Evolutionary conservation across 2,113 vertebrate species (phyloP), one percentile per base, ranked within the genome.

Genomic region (Lamprologus lemairii): DNA sequence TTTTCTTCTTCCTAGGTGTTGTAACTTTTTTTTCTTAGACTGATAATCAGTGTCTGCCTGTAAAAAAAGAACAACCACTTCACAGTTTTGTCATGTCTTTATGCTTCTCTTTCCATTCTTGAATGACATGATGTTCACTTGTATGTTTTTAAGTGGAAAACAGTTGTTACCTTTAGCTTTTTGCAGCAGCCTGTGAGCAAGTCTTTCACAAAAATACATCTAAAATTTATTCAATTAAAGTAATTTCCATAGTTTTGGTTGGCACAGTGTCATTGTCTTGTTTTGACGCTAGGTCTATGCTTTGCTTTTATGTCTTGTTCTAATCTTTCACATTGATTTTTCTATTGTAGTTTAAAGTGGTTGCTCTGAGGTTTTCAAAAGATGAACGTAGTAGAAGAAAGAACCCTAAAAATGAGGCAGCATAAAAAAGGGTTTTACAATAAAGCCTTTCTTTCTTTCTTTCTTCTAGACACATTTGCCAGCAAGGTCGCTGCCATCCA

Each of bases 401-500:
- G 19, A 65, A 65, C 17, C 33, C 10, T 65, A 65, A 65, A 65
- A 65, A 13, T 13, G 33, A 65, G 33, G 60, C 33, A 65, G 60
- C 19, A 37, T 37, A 23, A 42, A 81, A 42, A 55, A 40, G 5
- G 4, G 1, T 16, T 40, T 68, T 28, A 12, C 33, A 42, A n/a
- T 79, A 54, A 86, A 54, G 4, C 5, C 13, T 71, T 23, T 42
- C 2, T 40, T 47, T n/a, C 9, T 14, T 19, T 19, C 9, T 65
- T 68, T 3, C 16, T 5, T 73, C 82, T 91, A 97, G 97, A 97
- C 92, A 97, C 96, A 2, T 97, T 97, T 71, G 96, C 97, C 88
- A 97, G 97, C 89, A 97, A 97, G 40, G 97, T 97, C 1, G 97
- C 97, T 2, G 97, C 97, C 82, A 97, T 97, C 92, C 97, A 97